Percentiles rank a stretch among this genome's conserved stretches.
phyloP scores from a whole-genome alignment of 2,797 vertebrate species.

The Dipus sagitta region DNA sequence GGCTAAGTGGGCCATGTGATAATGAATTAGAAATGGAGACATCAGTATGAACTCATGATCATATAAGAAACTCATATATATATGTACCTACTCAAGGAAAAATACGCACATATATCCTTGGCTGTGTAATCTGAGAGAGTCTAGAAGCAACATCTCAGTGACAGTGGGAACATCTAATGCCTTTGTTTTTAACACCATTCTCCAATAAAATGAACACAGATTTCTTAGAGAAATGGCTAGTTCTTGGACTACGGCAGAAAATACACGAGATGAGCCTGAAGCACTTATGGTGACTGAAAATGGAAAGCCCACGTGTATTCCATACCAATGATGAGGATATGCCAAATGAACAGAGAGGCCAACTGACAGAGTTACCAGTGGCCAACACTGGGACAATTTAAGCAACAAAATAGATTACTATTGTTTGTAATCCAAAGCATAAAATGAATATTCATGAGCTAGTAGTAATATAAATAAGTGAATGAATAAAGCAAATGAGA shows the following conservation, averaged over 20 bases:
- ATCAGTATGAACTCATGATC: not conserved
- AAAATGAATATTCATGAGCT: not conserved
- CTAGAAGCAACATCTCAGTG: not conserved
- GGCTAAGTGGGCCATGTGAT: not conserved
- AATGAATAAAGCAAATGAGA: slow-evolving; percentile 20
- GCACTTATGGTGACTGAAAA: not conserved
- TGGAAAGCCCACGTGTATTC: not conserved
- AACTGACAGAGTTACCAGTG: not conserved
- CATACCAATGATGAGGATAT: too few species aligned
- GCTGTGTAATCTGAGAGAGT: not conserved
- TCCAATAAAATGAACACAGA: not conserved
- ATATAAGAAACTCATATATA: not conserved
- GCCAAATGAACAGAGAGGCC: not conserved
- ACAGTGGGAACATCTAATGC: not conserved
- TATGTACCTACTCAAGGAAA: not conserved
- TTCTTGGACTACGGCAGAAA: not conserved
- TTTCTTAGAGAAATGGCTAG: slow-evolving; percentile 7
- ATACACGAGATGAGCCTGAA: not conserved
- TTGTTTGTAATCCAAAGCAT: slow-evolving; percentile 3
- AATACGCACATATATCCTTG: not conserved
- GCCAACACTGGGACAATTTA: not conserved
- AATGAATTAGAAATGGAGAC: not conserved
- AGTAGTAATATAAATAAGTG: not conserved
- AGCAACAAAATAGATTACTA: not conserved
- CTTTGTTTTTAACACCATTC: not conserved